Percentiles rank a stretch among this genome's conserved stretches.
Conservation (phyloP, 2,113 vertebrate genomes). For the Perognathus longimembris region DNA sequence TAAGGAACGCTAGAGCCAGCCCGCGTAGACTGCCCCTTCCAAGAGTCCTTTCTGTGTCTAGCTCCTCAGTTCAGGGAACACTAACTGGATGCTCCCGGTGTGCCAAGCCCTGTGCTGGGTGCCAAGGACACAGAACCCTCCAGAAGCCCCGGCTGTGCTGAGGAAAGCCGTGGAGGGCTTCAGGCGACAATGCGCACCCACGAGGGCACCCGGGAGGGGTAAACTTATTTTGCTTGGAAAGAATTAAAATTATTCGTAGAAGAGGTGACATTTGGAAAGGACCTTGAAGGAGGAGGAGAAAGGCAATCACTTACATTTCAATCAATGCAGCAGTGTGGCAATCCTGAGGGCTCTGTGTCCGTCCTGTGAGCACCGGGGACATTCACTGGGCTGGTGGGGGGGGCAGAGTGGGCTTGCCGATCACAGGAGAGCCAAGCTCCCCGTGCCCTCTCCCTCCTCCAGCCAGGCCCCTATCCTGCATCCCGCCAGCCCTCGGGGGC, state of each 20-base stretch:
- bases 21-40: not conserved
- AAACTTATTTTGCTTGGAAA: conserved; percentile 8
- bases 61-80: not conserved
- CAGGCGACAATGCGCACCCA: not conserved
- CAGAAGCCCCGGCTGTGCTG: not conserved
- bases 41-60: not conserved
- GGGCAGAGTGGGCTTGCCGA: rapidly evolving
- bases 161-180: not conserved
- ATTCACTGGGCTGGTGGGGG: rapidly evolving
- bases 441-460: not conserved
- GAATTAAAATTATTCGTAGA: conserved; percentile 34
- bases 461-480: not conserved
- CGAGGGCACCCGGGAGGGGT: not conserved
- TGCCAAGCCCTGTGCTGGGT: not conserved
- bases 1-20: not conserved
- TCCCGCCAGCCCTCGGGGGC: too few species aligned
- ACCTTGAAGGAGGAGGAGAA: not conserved
- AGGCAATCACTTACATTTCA: not conserved
- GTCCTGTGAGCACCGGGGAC: not conserved
- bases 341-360: not conserved
- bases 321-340: not conserved
- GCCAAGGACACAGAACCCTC: not conserved
- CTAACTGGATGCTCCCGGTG: not conserved
- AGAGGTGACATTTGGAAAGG: not conserved
- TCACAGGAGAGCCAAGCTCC: not conserved